A percentile compares a stretch with the other conserved stretches of the same genome.
These are phyloP conservation scores for Eupsilia transversa DNA, from an alignment of 2,888 invertebrate species.

Conservation along the genomic window DNA sequence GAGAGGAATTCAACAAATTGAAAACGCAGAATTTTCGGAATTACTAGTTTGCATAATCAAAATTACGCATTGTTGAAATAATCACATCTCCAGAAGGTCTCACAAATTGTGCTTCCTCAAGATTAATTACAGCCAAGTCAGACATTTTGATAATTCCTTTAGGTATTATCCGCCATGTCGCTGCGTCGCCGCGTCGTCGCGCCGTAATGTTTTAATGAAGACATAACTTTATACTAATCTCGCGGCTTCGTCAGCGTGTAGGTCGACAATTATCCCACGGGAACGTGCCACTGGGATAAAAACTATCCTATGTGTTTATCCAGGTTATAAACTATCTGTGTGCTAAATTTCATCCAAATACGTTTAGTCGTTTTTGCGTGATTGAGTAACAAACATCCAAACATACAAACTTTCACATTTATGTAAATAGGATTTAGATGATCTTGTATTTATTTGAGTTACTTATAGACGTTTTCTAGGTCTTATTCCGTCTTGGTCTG, in stretches of 20 bases:
- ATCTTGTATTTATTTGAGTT: conserved; percentile 14
- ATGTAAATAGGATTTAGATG: background rate
- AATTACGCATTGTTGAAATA: conserved; percentile 23
- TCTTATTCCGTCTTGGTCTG: background rate
- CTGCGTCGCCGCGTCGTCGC: background rate
- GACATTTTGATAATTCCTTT: conserved; percentile 15
- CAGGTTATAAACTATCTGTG: background rate
- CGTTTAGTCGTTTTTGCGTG: background rate
- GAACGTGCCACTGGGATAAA: background rate
- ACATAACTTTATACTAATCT: background rate
- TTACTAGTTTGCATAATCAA: background rate
- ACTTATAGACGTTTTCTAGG: background rate
- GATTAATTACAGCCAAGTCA: conserved; percentile 7
- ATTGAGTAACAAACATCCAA: background rate
- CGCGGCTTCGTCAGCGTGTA: background rate
- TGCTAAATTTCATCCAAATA: background rate
- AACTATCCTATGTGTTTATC: no score
- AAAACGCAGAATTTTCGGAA: background rate
- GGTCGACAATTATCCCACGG: background rate
- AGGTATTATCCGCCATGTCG: conserved; percentile 3
- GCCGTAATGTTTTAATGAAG: conserved; percentile 9
- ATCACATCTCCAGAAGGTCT: conserved; percentile 6
- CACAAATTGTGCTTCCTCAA: conserved; percentile 1
- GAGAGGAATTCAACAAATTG: background rate
- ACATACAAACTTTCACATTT: background rate